These are phyloP conservation scores for Tipula lateralis DNA, from an alignment of 2,888 invertebrate species.

Conservation along the genomic window DNA sequence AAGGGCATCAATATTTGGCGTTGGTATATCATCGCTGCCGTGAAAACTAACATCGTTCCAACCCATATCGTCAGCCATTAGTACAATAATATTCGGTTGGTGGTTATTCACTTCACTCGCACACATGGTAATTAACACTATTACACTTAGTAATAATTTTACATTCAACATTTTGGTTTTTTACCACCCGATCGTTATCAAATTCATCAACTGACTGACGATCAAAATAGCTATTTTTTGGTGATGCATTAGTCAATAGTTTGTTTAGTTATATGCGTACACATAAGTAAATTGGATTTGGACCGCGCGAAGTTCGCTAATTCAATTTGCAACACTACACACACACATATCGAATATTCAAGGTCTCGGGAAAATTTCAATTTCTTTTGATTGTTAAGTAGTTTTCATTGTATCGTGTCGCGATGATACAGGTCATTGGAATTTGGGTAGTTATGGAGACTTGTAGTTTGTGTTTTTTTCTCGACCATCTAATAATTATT, in stretches of 20 bases:
- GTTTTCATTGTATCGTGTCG: background rate
- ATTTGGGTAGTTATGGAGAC: too few species aligned
- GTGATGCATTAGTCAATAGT: background rate
- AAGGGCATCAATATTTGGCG: constrained; percentile 84
- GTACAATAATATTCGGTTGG: constrained; percentile 67
- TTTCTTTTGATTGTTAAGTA: background rate
- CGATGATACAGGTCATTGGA: background rate
- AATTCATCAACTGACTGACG: background rate
- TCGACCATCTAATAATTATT: too few species aligned
- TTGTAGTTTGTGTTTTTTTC: too few species aligned
- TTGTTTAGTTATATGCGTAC: background rate
- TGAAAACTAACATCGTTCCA: constrained; percentile 91
- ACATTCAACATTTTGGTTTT: background rate
- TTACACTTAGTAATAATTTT: background rate
- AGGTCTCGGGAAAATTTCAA: background rate
- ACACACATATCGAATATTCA: background rate
- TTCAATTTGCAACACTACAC: background rate
- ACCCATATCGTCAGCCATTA: constrained; percentile 82
- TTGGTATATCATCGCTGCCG: constrained; percentile 79
- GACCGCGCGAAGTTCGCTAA: background rate
- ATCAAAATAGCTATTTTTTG: background rate
- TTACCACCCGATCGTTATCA: background rate
- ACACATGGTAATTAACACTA: background rate
- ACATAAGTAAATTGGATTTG: too few species aligned
- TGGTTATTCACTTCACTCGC: background rate